Conservation (phyloP, 2,797 vertebrate species). For the Acanthis flammea region DNA sequence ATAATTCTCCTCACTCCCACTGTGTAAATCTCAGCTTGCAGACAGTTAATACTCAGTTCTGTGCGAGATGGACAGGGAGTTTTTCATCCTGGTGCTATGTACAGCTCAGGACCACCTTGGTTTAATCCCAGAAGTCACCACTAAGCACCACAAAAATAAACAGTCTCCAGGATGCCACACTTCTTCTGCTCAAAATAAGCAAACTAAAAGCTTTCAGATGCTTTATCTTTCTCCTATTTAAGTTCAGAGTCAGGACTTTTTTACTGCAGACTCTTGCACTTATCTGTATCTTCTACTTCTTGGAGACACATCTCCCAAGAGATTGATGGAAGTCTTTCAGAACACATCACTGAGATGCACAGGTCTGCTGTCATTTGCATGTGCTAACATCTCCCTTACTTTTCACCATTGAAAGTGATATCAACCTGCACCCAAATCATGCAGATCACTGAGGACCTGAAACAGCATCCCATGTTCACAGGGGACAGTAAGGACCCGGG, state of each 20-base stretch:
- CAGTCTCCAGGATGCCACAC: not conserved
- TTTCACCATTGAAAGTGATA: not conserved
- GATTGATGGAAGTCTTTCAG: not conserved
- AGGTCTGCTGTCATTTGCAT: not conserved
- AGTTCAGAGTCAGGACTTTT: not conserved
- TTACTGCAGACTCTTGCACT: not conserved
- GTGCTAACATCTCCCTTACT: not conserved
- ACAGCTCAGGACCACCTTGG: not conserved
- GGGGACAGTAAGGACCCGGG: accelerated
- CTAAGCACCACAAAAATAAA: constrained; percentile 5
- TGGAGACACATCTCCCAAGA: not conserved
- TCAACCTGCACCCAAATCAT: not conserved
- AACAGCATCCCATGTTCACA: not conserved
- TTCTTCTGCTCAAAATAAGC: not conserved
- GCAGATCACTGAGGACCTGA: not conserved
- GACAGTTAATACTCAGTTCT: not conserved
- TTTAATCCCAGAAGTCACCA: constrained; percentile 8
- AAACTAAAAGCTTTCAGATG: not conserved
- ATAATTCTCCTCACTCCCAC: not conserved
- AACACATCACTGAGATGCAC: accelerated
- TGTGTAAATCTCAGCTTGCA: not conserved
- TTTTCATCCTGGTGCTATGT: not conserved
- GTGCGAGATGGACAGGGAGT: not conserved
- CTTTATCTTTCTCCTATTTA: not conserved
- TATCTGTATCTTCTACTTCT: not conserved